Percentiles rank a stretch among this genome's conserved stretches.
Evolutionary conservation across 2,888 invertebrate species (phyloP).

Genomic region (Stenchaetothrips biformis): DNA sequence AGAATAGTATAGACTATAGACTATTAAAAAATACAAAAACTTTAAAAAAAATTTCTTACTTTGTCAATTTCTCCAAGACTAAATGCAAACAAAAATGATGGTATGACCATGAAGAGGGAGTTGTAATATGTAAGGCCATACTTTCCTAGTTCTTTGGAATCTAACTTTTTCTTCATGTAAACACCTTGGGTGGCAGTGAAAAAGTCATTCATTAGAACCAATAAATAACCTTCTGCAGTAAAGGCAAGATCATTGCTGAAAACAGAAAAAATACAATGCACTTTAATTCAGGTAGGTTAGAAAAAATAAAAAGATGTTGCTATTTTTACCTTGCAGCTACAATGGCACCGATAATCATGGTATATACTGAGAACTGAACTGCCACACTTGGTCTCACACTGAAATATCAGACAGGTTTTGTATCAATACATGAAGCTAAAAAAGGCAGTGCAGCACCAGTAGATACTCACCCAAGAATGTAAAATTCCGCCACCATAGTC

Average conservation of each 20-base stretch:
- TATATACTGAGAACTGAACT: constrained; percentile 87
- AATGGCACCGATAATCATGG: constrained; percentile 92
- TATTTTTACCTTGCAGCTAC: constrained; percentile 63
- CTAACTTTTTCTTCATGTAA: constrained; percentile 92
- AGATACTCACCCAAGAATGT: constrained; percentile 58
- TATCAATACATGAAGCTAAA: neutral
- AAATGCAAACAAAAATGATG: constrained; percentile 66
- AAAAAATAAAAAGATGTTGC: neutral
- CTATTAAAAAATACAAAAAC: neutral
- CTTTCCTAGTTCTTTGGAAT: constrained; percentile 87
- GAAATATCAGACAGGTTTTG: neutral
- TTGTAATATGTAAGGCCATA: constrained; percentile 91
- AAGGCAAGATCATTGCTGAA: constrained; percentile 85
- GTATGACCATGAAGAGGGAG: constrained; percentile 80
- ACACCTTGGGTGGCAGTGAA: constrained; percentile 98
- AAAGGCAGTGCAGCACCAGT: neutral
- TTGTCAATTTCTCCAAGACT: constrained; percentile 56
- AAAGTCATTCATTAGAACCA: constrained; percentile 86
- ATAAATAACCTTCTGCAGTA: constrained; percentile 81
- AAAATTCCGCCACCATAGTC: constrained; percentile 92
- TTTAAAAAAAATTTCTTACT: constrained; percentile 28
- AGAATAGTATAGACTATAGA: neutral
- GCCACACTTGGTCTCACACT: constrained; percentile 63
- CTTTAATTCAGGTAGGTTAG: no score
- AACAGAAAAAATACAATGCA: neutral